Conservation (phyloP, 2,113 vertebrate genomes). For the Anseranas semipalmata region DNA sequence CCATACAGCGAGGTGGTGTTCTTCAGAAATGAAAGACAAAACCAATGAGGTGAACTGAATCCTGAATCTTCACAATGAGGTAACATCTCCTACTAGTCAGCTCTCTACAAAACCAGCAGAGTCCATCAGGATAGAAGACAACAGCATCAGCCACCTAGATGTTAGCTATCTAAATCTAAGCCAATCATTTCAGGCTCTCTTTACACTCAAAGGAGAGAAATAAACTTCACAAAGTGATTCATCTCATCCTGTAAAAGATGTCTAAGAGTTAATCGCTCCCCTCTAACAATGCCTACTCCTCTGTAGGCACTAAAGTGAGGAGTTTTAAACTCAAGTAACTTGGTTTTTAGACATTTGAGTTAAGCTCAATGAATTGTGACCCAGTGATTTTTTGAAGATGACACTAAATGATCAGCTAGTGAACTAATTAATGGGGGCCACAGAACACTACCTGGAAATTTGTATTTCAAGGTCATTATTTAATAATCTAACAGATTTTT, state of each 20-base stretch:
- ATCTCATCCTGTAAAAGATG: neutral
- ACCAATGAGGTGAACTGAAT: neutral
- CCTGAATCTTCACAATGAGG: neutral
- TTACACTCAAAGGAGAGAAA: neutral
- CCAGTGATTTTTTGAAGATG: neutral
- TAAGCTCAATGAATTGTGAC: neutral
- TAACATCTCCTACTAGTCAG: accelerated
- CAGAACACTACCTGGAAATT: neutral
- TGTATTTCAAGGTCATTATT: neutral
- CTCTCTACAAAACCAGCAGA: neutral
- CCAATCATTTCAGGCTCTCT: neutral
- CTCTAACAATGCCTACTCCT: neutral
- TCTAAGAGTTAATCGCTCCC: neutral
- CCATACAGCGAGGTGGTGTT: slow-evolving; percentile 3
- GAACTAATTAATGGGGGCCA: neutral
- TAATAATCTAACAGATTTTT: neutral
- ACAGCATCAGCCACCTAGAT: neutral
- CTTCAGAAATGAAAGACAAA: neutral
- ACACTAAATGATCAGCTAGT: neutral
- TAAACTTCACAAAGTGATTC: neutral
- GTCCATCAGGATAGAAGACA: accelerated
- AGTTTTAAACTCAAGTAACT: neutral
- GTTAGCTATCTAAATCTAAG: neutral
- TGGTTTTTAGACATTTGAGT: neutral
- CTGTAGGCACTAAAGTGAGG: neutral